Evolutionary conservation across 2,113 vertebrate species (phyloP).

Genomic region (Onychostruthus taczanowskii): DNA sequence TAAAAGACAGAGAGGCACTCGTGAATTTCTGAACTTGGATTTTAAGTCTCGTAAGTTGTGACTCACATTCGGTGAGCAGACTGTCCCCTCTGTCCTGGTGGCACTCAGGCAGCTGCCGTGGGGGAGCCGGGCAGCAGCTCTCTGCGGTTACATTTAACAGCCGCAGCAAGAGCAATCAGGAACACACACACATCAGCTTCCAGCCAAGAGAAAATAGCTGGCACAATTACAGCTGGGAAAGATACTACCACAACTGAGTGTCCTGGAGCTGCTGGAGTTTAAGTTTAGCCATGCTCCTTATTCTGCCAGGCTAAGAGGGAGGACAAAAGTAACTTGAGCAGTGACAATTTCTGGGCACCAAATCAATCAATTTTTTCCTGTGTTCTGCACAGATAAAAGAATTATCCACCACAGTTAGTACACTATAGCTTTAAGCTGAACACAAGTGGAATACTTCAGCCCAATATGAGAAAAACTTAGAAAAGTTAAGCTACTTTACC

Average conservation of each 20-base stretch:
- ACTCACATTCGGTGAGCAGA: background rate
- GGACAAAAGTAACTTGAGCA: background rate
- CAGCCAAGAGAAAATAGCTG: background rate
- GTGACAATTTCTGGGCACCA: background rate
- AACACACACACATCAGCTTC: background rate
- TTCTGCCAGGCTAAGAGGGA: background rate
- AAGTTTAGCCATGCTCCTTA: background rate
- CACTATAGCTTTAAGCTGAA: background rate
- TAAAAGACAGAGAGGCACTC: background rate
- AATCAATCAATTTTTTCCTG: background rate
- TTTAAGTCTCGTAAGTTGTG: background rate
- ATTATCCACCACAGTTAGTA: background rate
- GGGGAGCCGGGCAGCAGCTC: background rate
- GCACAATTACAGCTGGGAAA: background rate
- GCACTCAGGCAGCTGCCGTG: background rate
- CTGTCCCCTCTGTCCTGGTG: background rate
- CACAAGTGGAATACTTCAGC: background rate
- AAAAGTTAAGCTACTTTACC: background rate
- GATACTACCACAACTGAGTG: background rate
- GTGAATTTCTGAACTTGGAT: accelerated
- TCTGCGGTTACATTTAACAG: background rate
- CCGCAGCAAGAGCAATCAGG: background rate
- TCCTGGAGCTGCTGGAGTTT: background rate
- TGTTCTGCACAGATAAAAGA: background rate
- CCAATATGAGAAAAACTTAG: background rate